Base-by-base conservation (phyloP, 92 coral and sea anemone species). In the Virgularia gustaviana region DNA sequence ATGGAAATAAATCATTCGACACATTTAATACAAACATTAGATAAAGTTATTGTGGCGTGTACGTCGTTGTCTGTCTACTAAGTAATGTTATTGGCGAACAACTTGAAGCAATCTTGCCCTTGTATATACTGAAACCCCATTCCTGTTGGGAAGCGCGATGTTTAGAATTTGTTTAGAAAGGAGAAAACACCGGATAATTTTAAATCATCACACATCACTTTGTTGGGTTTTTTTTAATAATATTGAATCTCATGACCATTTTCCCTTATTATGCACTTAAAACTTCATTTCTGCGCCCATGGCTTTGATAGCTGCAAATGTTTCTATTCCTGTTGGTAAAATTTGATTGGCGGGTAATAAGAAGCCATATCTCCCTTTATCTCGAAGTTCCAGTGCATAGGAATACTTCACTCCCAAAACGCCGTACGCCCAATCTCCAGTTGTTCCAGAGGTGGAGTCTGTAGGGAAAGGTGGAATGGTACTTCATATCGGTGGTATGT, bases 301-400 rank as follows among this genome's bases (percentile, higher is more conserved):
- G 34, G 90, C 95, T 67, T 73, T 88, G 58, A 90, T 88, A 47
- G 89, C 97, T 23, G 89, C 87, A 43, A 90, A 90, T 6, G 97
- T 90, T 49, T 90, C 97, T 59, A 57, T 6, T 10, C 85, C 97
- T 19, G 97, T 90, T 9, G 97, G 97, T 52, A 85, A 80, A 61
- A 90, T 90, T 75, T 88, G 95, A 51, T 84, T 80, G 49, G 88
- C 82, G 32, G 97, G 95, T 68, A 90, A 38, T 29, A 75, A 24
- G 61, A 90, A 90, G 0, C 97, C 97, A 63, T 85, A 77, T 19
- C 71, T 68, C 18, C 97, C 97, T 23, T 49, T 78, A 70, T 90
- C 97, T 41, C 97, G 82, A 56, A 90, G 90, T 67, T 90, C 97
- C 75, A 90, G 62, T 8, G 97, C 97, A 31, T 85, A 88, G 18